Conservation (phyloP, 2,888 invertebrate genomes). For the Ophion costatus region DNA sequence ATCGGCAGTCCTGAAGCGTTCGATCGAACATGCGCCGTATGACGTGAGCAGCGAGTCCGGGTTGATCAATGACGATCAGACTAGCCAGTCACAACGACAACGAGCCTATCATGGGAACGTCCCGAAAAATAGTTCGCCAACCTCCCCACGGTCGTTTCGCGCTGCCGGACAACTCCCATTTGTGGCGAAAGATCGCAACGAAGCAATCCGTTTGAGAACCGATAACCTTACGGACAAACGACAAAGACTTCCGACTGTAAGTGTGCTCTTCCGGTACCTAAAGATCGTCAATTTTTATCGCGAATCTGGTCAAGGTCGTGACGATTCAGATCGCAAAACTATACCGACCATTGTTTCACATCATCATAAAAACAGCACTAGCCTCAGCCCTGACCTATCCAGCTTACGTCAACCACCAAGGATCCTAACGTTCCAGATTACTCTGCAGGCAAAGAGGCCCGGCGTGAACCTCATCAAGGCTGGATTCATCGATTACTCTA, state of each 20-base stretch:
- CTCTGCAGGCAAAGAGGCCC: conserved; percentile 5
- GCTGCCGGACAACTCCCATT: conserved; percentile 44
- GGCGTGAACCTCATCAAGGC: conserved; percentile 18
- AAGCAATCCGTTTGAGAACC: neutral
- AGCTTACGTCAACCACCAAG: conserved; percentile 25
- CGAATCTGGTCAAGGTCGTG: conserved; percentile 48
- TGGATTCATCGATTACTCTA: conserved; percentile 29
- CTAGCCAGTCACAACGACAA: conserved; percentile 38
- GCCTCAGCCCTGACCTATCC: conserved; percentile 11
- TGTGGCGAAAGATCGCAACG: conserved; percentile 5
- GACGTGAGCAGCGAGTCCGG: conserved; percentile 20
- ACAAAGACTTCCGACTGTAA: conserved; percentile 11
- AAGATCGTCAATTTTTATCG: conserved; percentile 14
- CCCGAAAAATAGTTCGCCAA: conserved; percentile 7
- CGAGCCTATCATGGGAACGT: conserved; percentile 14
- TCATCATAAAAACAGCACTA: conserved; percentile 2
- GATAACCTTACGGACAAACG: conserved; percentile 7
- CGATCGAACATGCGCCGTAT: conserved; percentile 32
- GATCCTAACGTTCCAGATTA: conserved; percentile 31
- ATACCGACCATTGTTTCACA: conserved; percentile 25
- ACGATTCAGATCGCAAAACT: conserved; percentile 22
- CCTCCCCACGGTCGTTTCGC: neutral
- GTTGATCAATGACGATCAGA: conserved; percentile 7
- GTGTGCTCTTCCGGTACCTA: conserved; percentile 4
- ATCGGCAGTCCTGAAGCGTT: conserved; percentile 61